Percentiles rank a stretch among this genome's conserved stretches.
Evolutionary conservation across 2,797 vertebrate species (phyloP).

Genomic region (Acomys russatus): DNA sequence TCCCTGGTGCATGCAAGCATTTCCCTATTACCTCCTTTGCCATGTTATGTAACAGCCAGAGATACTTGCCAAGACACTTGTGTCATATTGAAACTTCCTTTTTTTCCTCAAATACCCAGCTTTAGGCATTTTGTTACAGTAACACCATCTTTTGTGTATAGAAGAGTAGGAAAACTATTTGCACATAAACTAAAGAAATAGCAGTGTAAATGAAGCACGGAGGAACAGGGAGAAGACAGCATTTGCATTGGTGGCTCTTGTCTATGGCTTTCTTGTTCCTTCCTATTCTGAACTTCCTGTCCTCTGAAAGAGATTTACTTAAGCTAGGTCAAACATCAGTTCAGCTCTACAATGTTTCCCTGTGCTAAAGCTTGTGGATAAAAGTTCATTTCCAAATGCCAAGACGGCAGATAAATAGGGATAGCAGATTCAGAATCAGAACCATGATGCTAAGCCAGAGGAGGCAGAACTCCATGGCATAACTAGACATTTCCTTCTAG

Average conservation of each 20-base stretch:
- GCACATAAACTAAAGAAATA: not conserved
- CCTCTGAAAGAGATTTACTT: not conserved
- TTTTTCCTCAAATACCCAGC: not conserved
- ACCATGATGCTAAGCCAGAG: not conserved
- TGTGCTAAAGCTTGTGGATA: slow-evolving; percentile 20
- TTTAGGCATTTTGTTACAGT: not conserved
- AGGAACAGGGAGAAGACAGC: not conserved
- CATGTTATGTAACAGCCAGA: not conserved
- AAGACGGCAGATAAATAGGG: not conserved
- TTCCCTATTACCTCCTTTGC: not conserved
- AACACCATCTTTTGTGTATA: not conserved
- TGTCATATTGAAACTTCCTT: not conserved
- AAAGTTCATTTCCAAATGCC: slow-evolving; percentile 21
- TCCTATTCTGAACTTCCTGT: not conserved
- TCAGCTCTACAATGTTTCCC: not conserved
- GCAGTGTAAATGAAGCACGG: not conserved
- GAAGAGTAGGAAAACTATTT: not conserved
- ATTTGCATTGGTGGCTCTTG: not conserved
- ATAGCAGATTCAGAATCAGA: not conserved
- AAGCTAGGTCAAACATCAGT: not conserved
- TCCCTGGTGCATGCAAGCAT: not conserved
- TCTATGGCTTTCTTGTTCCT: not conserved
- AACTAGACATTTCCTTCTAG: not conserved
- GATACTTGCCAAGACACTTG: not conserved
- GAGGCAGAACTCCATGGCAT: not conserved